phyloP scores from a whole-genome alignment of 1,140 invertebrate genomes.

The Babylonia areolata region DNA sequence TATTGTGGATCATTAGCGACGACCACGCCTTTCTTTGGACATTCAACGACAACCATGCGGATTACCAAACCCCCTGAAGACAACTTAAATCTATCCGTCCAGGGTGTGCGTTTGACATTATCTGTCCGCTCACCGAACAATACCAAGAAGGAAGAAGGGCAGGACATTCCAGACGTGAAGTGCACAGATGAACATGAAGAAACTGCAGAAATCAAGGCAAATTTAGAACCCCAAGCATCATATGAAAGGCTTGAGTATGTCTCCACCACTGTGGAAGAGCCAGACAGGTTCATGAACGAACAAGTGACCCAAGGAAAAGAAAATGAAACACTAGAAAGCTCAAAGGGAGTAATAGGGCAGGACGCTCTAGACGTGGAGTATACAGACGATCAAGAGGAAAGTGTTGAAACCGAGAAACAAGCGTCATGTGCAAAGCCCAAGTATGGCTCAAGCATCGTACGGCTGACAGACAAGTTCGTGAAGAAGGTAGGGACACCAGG shows the following conservation, averaged over 20 bases:
- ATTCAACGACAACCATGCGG: neutral
- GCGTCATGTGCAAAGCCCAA: conserved; percentile 9
- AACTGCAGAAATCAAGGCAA: too few relatives aligned
- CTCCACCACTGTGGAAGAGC: too few relatives aligned
- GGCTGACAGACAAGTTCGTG: neutral
- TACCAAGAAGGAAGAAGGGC: neutral
- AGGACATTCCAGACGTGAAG: too few relatives aligned
- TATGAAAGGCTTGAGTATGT: too few relatives aligned
- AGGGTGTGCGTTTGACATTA: neutral
- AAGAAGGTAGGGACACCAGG: conserved; percentile 11
- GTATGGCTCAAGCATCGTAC: conserved; percentile 2
- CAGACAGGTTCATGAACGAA: too few relatives aligned
- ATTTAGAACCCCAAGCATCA: too few relatives aligned
- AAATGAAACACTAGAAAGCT: neutral
- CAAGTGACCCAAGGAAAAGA: neutral
- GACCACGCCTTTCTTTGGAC: neutral
- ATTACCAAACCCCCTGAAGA: neutral
- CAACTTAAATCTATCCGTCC: neutral
- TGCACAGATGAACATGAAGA: too few relatives aligned
- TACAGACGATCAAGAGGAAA: neutral
- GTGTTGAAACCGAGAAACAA: neutral
- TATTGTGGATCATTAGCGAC: neutral
- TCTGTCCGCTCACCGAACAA: neutral
- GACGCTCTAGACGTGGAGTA: too few relatives aligned
- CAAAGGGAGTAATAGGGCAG: too few relatives aligned